Percentiles rank a stretch among this genome's conserved stretches.
Conservation (phyloP, 2,888 invertebrate genomes). For the Tanypteryx hageni region DNA sequence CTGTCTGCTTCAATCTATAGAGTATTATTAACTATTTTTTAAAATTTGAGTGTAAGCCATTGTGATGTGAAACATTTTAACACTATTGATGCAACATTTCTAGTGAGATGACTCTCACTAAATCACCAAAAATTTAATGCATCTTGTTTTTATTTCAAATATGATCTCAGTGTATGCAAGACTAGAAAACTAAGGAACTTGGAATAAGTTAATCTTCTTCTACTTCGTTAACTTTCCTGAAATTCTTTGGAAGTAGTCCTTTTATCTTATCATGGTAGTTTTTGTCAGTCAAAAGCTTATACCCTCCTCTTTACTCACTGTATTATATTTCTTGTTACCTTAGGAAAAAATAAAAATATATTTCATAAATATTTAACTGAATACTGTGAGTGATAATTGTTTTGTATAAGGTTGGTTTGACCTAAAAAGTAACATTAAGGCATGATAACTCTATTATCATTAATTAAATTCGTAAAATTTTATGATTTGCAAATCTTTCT, state of each 20-base stretch:
- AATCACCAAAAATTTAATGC: background rate
- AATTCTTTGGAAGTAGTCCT: slow-evolving; percentile 34
- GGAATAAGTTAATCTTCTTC: slow-evolving; percentile 31
- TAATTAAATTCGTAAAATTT: too few species aligned
- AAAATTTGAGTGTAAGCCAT: slow-evolving; percentile 13
- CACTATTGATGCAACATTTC: slow-evolving; percentile 11
- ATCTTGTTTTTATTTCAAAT: slow-evolving; percentile 39
- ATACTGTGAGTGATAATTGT: slow-evolving; percentile 26
- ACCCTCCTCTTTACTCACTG: slow-evolving; percentile 49
- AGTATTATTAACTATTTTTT: slow-evolving; percentile 39
- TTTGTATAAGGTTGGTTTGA: background rate
- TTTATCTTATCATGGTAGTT: slow-evolving; percentile 44
- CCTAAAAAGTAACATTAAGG: too few species aligned
- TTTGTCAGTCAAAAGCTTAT: slow-evolving; percentile 40
- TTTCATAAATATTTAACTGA: slow-evolving; percentile 55
- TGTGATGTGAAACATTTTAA: background rate
- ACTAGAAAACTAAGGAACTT: background rate
- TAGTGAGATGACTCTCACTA: background rate
- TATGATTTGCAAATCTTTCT: too few species aligned
- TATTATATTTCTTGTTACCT: slow-evolving; percentile 61
- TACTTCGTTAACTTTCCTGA: slow-evolving; percentile 21
- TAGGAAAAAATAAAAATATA: slow-evolving; percentile 62
- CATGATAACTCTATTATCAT: too few species aligned
- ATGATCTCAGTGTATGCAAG: slow-evolving; percentile 21
- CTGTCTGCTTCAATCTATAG: slow-evolving; percentile 5